Percentiles rank a stretch among this genome's conserved stretches.
These are phyloP conservation scores for Coregonus suidteri DNA, from an alignment of 2,797 vertebrate genomes.

Conservation along the genomic window DNA sequence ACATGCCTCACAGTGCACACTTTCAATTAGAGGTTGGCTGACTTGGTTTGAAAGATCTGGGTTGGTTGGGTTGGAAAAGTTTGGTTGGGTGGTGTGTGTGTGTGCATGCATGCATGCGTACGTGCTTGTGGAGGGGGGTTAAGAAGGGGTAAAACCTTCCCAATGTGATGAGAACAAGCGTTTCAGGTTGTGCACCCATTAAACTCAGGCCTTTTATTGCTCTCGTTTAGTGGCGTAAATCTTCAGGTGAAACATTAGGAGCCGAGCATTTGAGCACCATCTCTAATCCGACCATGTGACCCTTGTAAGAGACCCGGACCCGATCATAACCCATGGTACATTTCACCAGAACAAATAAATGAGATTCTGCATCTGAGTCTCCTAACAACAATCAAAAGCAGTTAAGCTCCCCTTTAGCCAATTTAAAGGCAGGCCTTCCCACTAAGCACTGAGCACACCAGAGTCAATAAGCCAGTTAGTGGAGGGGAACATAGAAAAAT, in stretches of 20 bases:
- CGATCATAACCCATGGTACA: constrained; percentile 31
- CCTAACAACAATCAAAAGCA: constrained; percentile 52
- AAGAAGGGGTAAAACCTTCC: constrained; percentile 28
- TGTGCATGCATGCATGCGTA: background rate
- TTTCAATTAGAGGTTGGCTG: constrained; percentile 50
- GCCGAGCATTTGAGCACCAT: constrained; percentile 49
- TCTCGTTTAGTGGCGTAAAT: constrained; percentile 34
- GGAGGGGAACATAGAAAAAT: constrained; percentile 39
- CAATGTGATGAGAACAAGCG: constrained; percentile 48
- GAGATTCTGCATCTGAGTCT: constrained; percentile 46
- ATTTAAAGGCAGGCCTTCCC: constrained; percentile 50
- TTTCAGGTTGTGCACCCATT: constrained; percentile 23
- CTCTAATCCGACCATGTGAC: constrained; percentile 57
- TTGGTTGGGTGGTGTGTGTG: background rate
- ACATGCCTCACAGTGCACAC: constrained; percentile 34
- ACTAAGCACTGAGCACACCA: constrained; percentile 53
- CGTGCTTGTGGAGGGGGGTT: constrained; percentile 14
- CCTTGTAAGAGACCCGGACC: constrained; percentile 29
- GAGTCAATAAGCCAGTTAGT: constrained; percentile 70
- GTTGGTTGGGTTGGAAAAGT: background rate
- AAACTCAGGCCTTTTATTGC: constrained; percentile 39
- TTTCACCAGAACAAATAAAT: constrained; percentile 44
- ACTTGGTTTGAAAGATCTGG: constrained; percentile 42
- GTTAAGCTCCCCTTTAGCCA: constrained; percentile 48
- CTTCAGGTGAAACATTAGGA: constrained; percentile 52